Conservation (phyloP, 2,888 invertebrate species). For the Nebria salina region DNA sequence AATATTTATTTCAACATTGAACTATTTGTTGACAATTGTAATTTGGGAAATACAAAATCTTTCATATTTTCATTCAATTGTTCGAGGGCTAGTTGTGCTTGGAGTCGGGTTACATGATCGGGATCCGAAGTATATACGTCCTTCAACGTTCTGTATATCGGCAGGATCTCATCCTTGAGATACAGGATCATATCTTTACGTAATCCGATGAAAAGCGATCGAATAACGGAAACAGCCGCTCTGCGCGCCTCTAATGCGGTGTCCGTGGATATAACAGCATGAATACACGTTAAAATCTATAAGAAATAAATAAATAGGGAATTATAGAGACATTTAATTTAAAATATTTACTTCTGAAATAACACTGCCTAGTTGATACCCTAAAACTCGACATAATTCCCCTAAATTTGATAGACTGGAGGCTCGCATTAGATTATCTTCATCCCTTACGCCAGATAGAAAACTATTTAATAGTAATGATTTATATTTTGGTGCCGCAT, state of each 20-base stretch:
- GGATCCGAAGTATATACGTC: slow-evolving; percentile 69
- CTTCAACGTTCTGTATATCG: slow-evolving; percentile 77
- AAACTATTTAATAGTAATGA: slow-evolving; percentile 76
- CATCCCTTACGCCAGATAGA: slow-evolving; percentile 74
- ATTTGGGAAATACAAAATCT: slow-evolving; percentile 68
- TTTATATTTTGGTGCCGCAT: slow-evolving; percentile 76
- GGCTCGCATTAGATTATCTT: slow-evolving; percentile 77
- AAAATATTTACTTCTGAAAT: slow-evolving; percentile 73
- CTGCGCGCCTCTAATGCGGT: slow-evolving; percentile 77
- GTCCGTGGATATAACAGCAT: slow-evolving; percentile 75
- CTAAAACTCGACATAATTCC: slow-evolving; percentile 78
- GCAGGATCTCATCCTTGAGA: slow-evolving; percentile 73
- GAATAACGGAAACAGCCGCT: slow-evolving; percentile 81
- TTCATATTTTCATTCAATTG: slow-evolving; percentile 77
- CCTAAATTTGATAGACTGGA: slow-evolving; percentile 87
- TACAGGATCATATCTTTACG: slow-evolving; percentile 74
- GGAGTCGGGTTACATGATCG: slow-evolving; percentile 77
- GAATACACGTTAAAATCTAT: slow-evolving; percentile 77
- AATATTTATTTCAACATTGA: slow-evolving; percentile 33
- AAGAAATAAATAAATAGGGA: slow-evolving; percentile 53
- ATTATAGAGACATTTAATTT: neutral
- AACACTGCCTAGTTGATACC: slow-evolving; percentile 76
- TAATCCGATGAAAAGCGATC: slow-evolving; percentile 78
- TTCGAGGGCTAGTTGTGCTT: slow-evolving; percentile 80
- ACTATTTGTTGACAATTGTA: slow-evolving; percentile 66